Conservation (phyloP, 2,888 invertebrate species). For the Stratiomys singularior region DNA sequence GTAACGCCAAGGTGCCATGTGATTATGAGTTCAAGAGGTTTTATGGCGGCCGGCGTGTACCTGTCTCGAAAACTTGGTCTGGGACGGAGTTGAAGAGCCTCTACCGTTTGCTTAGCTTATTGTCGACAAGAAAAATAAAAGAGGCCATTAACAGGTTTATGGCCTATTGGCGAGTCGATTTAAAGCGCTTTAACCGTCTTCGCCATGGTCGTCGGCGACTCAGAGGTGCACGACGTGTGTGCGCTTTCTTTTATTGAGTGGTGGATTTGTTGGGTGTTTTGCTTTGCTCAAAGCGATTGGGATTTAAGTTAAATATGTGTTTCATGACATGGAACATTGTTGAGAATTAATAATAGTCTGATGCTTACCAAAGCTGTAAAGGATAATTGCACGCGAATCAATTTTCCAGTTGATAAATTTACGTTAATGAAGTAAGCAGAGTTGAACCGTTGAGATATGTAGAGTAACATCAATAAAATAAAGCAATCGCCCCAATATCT, state of each 20-base stretch:
- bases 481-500: no score
- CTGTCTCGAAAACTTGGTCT: conserved; percentile 26
- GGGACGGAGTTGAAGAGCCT: conserved; percentile 6
- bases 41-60: conserved; percentile 38
- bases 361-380: not conserved
- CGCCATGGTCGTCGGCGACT: not conserved
- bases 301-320: conserved; percentile 12
- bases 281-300: not conserved
- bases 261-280: conserved; percentile 14
- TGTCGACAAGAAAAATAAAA: conserved; percentile 44
- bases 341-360: conserved; percentile 8
- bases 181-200: conserved; percentile 27
- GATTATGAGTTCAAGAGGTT: conserved; percentile 41
- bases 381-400: not conserved
- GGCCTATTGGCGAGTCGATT: conserved; percentile 42
- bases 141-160: conserved; percentile 46
- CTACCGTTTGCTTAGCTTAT: conserved; percentile 8
- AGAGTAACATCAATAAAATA: no score
- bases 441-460: no score
- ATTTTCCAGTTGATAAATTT: not conserved
- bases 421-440: no score
- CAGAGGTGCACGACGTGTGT: not conserved
- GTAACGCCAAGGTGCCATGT: conserved; percentile 19
- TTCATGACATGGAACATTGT: conserved; percentile 14
- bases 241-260: conserved; percentile 36